Evolutionary conservation across 2,113 vertebrate genomes (phyloP).

Genomic region (Planiliza haematocheilus): DNA sequence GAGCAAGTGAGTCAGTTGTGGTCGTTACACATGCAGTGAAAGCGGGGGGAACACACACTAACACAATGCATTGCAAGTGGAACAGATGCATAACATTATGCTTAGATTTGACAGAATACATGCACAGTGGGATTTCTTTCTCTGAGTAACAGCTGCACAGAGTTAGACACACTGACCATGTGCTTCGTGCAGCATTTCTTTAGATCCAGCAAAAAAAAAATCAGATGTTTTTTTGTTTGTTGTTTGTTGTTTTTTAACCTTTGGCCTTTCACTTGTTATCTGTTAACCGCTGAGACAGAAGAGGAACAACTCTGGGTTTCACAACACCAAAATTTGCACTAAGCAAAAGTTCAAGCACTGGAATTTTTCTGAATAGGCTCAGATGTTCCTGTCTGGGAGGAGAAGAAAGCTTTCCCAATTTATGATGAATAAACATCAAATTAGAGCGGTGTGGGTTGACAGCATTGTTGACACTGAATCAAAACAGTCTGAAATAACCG

Average conservation of each 20-base stretch:
- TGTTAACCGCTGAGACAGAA: constrained; percentile 14
- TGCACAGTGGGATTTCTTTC: background rate
- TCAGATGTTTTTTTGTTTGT: too few relatives aligned
- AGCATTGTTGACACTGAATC: constrained; percentile 11
- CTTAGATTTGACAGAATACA: background rate
- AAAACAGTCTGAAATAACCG: constrained; percentile 8
- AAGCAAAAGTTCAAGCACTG: background rate
- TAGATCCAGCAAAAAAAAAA: too few relatives aligned
- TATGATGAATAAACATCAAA: background rate
- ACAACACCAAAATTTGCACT: background rate
- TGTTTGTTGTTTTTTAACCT: background rate
- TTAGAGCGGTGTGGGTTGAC: background rate
- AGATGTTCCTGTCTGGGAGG: background rate
- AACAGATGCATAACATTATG: background rate
- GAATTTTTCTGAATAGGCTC: background rate
- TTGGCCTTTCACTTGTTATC: constrained; percentile 16
- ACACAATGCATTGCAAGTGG: background rate
- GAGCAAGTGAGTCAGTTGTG: constrained; percentile 36
- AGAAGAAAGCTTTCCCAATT: too few relatives aligned
- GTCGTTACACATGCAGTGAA: background rate
- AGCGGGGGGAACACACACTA: constrained; percentile 4
- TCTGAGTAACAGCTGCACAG: too few relatives aligned
- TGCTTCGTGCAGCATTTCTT: too few relatives aligned
- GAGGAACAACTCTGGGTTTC: constrained; percentile 48
- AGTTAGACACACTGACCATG: too few relatives aligned